Percentiles rank a stretch among this genome's conserved stretches.
Conservation (phyloP, 2,797 vertebrate genomes). For the Gymnoscopelus braueri region DNA sequence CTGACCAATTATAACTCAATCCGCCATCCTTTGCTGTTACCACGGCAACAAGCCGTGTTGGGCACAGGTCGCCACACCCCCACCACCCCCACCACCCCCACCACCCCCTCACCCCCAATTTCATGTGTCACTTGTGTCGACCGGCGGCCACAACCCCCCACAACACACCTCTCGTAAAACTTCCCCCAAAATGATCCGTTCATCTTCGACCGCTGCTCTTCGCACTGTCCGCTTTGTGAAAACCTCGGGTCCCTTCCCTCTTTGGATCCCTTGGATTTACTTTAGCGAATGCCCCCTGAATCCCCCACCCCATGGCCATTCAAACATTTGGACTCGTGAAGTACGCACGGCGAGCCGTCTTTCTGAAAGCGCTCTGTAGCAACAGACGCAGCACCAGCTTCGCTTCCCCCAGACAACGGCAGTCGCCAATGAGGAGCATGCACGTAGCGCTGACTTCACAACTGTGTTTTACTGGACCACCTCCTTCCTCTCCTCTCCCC, state of each 20-base stretch:
- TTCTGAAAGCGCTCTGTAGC: not conserved
- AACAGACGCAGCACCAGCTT: conserved; percentile 3
- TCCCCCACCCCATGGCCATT: too few relatives aligned
- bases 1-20: conserved; percentile 79
- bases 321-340: too few relatives aligned
- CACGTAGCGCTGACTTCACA: conserved; percentile 50
- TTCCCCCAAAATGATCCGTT: too few relatives aligned
- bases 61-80: conserved; percentile 61
- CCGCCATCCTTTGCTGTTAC: conserved; percentile 74
- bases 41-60: conserved; percentile 79
- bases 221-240: too few relatives aligned
- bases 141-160: conserved; percentile 39
- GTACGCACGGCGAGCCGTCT: not conserved
- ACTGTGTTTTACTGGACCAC: conserved; percentile 20
- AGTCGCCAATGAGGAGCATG: conserved; percentile 19
- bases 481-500: conserved; percentile 15
- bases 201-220: too few relatives aligned
- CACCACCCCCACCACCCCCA: not conserved
- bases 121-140: conserved; percentile 57
- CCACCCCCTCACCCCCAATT: too few relatives aligned
- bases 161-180: too few relatives aligned
- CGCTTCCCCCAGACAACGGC: conserved; percentile 25
- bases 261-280: too few relatives aligned
- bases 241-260: too few relatives aligned
- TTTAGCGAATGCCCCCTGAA: too few relatives aligned